These are phyloP conservation scores for Magallana angulata DNA, from an alignment of 1,140 invertebrate genomes.

Conservation along the genomic window DNA sequence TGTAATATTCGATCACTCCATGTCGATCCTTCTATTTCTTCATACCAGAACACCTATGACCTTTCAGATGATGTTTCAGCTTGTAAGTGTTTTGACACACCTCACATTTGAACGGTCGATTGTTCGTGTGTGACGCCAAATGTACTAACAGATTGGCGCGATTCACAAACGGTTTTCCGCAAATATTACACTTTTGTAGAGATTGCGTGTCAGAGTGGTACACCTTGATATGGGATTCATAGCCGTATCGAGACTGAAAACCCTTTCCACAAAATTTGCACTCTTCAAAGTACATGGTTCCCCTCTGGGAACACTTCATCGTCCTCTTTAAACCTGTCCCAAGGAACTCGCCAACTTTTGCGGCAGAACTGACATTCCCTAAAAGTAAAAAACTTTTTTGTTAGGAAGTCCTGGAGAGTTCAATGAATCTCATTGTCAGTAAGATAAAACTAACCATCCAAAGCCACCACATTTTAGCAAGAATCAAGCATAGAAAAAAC, in stretches of 20 bases:
- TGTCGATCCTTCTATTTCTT: neutral
- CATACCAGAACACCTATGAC: constrained; percentile 11
- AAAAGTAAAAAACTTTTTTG: neutral
- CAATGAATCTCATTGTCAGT: neutral
- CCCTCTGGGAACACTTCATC: neutral
- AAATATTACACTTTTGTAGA: neutral
- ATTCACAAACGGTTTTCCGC: constrained; percentile 2
- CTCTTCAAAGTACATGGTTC: neutral
- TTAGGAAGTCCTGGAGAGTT: neutral
- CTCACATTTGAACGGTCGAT: constrained; percentile 15
- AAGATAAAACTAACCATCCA: neutral
- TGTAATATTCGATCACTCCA: too few species aligned
- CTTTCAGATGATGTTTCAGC: constrained; percentile 22
- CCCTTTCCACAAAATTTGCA: constrained; percentile 14
- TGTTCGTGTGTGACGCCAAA: neutral
- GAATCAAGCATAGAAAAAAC: too few species aligned
- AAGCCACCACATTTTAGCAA: neutral
- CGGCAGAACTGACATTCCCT: neutral
- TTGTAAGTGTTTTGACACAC: constrained; percentile 27
- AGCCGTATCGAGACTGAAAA: neutral
- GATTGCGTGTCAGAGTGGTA: neutral
- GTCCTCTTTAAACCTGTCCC: neutral
- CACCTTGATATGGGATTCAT: neutral
- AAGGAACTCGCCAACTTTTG: neutral
- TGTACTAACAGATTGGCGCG: constrained; percentile 14